Evolutionary conservation across 2,888 invertebrate genomes (phyloP), one percentile per base, ranked within the genome.

Genomic region (Trissolcus japonicus): DNA sequence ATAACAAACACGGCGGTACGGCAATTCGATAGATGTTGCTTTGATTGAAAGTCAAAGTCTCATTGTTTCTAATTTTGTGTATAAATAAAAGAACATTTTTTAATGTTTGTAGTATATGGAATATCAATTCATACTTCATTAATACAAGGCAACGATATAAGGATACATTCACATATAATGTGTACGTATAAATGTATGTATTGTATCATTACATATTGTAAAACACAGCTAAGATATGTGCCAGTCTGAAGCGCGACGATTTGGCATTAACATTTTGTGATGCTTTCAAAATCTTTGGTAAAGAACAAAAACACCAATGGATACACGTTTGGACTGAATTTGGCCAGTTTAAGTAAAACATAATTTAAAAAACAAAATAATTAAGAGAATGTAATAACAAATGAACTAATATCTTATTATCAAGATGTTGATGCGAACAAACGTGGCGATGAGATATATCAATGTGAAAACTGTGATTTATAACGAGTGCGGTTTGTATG

Each of bases 401-500:
- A 2, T 29, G 4, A 29, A 29, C 6, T 29, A 19, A 29, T 35
- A 11, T 35, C 35, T 35, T 35, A 9, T 11, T 14, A 51, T 17
- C 11, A 11, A 51, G 17, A 51, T 61, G 67, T 54, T 62, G 35
- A 59, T 60, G 55, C 13, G 16, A 54, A 65, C 55, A 29, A 59
- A 48, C 17, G 61, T 68, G 67, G 56, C 57, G 35, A 43, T 29
- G 54, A 56, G 66, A 60, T 59, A 61, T 66, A 66, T 71, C 66
- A 60, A 67, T 71, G 66, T 67, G 67, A 76, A 71, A 72, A 71
- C 76, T 76, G 76, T 76, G 76, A 76, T 76, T 76, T 71, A 57
- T 62, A 67, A 67, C 21, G 61, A 63, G 46, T 63, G 74, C 48
- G 59, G 21, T 68, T 68, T 75, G 75, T 63, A 68, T 63, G 68